Conservation (phyloP, 2,888 invertebrate species). For the Hipparchia sbordonii region DNA sequence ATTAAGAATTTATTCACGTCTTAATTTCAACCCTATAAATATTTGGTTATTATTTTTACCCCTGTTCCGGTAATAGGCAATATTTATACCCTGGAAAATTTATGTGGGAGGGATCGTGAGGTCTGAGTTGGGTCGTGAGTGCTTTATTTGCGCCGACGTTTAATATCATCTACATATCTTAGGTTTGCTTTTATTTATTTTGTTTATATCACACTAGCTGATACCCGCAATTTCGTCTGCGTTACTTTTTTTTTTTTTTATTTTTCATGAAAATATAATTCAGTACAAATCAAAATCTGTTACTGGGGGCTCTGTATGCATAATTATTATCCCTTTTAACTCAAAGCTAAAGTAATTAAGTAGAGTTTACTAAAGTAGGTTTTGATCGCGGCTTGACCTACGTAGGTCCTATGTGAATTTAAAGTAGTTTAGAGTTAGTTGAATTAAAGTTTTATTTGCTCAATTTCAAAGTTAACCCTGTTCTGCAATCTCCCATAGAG, state of each 20-base stretch:
- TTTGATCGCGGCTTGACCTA: neutral
- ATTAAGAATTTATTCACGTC: neutral
- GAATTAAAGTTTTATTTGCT: no score
- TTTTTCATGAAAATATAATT: conserved; percentile 7
- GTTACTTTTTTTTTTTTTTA: neutral
- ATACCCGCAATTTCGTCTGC: no score
- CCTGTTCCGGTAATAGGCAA: conserved; percentile 20
- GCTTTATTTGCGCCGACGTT: conserved; percentile 32
- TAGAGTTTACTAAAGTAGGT: neutral
- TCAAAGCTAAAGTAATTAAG: neutral
- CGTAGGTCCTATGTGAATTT: no score
- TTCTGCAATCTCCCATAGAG: no score
- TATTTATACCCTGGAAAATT: conserved; percentile 43
- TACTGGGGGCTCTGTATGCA: neutral
- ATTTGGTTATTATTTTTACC: conserved; percentile 16
- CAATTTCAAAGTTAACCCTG: no score
- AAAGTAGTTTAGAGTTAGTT: no score
- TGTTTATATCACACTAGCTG: neutral
- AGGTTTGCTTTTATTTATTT: neutral
- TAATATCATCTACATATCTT: conserved; percentile 26
- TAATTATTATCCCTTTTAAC: neutral
- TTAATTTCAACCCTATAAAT: neutral
- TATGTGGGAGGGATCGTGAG: conserved; percentile 34
- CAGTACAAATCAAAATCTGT: neutral
- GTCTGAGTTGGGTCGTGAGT: conserved; percentile 35